Conservation (phyloP, 2,888 invertebrate species). For the Chironomus tentans region DNA sequence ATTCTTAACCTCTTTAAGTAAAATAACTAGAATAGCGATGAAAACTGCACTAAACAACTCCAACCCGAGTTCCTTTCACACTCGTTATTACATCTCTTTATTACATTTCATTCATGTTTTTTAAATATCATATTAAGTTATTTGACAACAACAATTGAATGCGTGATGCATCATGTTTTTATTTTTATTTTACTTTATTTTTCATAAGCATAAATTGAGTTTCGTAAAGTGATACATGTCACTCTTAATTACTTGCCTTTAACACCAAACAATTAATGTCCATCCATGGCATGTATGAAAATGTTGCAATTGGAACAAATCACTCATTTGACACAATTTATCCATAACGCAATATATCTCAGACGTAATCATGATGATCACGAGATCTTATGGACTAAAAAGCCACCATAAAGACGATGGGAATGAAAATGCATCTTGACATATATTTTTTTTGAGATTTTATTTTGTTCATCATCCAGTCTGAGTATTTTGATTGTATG, state of each 20-base stretch:
- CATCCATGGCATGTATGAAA: background rate
- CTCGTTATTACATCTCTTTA: background rate
- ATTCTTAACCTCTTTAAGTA: too few relatives aligned
- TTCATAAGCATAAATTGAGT: background rate
- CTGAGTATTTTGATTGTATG: background rate
- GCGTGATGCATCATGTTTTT: background rate
- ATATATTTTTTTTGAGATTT: background rate
- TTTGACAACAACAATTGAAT: background rate
- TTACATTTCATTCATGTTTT: background rate
- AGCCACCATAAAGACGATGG: too few relatives aligned
- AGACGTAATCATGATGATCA: background rate
- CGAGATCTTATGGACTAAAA: background rate
- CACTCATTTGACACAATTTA: slow-evolving; percentile 21
- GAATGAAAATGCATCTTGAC: too few relatives aligned
- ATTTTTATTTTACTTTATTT: too few relatives aligned
- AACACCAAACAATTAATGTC: background rate
- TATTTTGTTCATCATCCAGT: background rate
- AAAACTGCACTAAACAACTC: background rate
- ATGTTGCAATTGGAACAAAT: slow-evolving; percentile 19
- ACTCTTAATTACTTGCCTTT: slow-evolving; percentile 6
- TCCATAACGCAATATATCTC: background rate
- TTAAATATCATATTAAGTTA: background rate
- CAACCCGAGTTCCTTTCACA: background rate
- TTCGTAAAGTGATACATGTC: slow-evolving; percentile 5
- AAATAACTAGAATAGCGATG: too few relatives aligned